Percentiles rank a stretch among this genome's conserved stretches.
phyloP scores from a whole-genome alignment of 2,888 invertebrate genomes.

The Amiota minor region DNA sequence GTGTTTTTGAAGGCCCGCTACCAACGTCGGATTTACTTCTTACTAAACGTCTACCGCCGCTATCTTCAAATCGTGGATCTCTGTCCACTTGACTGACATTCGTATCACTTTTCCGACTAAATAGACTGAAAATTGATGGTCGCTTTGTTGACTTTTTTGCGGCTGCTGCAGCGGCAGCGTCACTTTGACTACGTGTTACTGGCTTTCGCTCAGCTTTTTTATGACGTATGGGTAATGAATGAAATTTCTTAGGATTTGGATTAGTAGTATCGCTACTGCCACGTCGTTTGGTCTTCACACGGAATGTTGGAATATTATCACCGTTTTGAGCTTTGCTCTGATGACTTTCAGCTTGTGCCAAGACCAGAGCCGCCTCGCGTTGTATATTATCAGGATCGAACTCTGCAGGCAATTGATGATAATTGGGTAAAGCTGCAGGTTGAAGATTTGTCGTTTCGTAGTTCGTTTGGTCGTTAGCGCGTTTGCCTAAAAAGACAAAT shows the following conservation, averaged over 20 bases:
- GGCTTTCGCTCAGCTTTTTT: conserved; percentile 74
- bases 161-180: conserved; percentile 77
- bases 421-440: conserved; percentile 70
- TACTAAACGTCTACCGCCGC: conserved; percentile 75
- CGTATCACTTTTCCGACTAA: conserved; percentile 77
- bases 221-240: conserved; percentile 80
- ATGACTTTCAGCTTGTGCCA: conserved; percentile 83
- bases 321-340: conserved; percentile 78
- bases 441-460: conserved; percentile 69
- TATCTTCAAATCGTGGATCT: conserved; percentile 74
- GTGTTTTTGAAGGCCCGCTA: conserved; percentile 35
- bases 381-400: conserved; percentile 82
- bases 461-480: conserved; percentile 67
- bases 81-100: conserved; percentile 72
- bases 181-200: conserved; percentile 77
- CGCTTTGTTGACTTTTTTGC: conserved; percentile 74
- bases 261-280: conserved; percentile 17
- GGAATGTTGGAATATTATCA: conserved; percentile 68
- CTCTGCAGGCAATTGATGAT: conserved; percentile 79
- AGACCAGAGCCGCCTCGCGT: conserved; percentile 83
- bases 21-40: conserved; percentile 81
- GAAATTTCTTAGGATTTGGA: conserved; percentile 75
- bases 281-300: conserved; percentile 61
- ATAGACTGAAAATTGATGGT: conserved; percentile 80
- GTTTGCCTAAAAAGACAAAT: conserved; percentile 60